Evolutionary conservation across 2,113 vertebrate genomes (phyloP), one percentile per base, ranked within the genome.

Genomic region (Acanthisitta chloris): DNA sequence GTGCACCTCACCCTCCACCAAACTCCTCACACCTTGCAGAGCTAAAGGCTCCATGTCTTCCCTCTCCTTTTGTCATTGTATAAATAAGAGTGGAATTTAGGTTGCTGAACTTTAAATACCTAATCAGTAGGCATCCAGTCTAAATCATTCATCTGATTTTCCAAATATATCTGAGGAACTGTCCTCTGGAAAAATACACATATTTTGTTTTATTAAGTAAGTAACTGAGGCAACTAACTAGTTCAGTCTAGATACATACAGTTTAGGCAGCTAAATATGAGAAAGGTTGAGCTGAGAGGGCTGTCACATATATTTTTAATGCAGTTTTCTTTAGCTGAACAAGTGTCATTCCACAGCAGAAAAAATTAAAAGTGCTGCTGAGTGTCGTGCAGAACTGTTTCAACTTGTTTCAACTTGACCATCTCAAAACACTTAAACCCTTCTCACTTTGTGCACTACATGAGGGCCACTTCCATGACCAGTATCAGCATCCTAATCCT

Each of bases 1-100:
- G 16, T 0, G 0, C 8, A 59, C 4, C 31, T 34, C 54, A 65
- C 24, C n/a, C 49, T 61, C 38, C 38, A 70, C 38, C 9, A 58
- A 72, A 36, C 5, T 36, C 12, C 4, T 1, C 24, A 11, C 9
- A n/a, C 1, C 4, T 52, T 52, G 21, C 8, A 4, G 17, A 69
- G 14, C 6, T 43, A 33, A 61, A 10, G 8, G 6, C 33, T 54
- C 4, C 4, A 1, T 28, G 23, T 34, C 14, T 24, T 74, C 28
- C 28, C 8, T 55, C 38, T 62, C 48, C 15, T 49, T 73, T 29
- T 38, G 34, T 15, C 17, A 19, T 48, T 71, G 8, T 23, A 45
- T 54, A 42, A 66, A 17, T 45, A 59, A 42, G 4, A 66, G 17
- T 15, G 40, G 15, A 70, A 59, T 86, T 92, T 59, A 29, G 14